These are phyloP conservation scores for Leucozona laternaria DNA, from an alignment of 2,888 invertebrate species.

Conservation along the genomic window DNA sequence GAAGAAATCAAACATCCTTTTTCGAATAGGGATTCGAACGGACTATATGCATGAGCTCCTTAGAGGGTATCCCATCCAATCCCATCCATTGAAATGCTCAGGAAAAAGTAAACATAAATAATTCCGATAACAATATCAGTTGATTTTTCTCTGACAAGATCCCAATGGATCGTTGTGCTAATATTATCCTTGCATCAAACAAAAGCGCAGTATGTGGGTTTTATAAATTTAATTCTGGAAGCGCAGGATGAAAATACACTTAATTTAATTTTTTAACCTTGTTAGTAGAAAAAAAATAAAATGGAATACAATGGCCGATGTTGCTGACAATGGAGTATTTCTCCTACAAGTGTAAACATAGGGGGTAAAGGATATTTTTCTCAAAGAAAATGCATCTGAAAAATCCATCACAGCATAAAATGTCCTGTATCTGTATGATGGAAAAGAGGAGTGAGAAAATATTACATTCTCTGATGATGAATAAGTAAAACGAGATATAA, in stretches of 20 bases:
- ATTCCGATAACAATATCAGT: slow-evolving; percentile 68
- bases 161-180: slow-evolving; percentile 69
- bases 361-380: slow-evolving; percentile 54
- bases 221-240: slow-evolving; percentile 35
- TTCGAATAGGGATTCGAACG: slow-evolving; percentile 22
- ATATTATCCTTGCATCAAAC: slow-evolving; percentile 67
- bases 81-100: slow-evolving; percentile 44
- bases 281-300: slow-evolving; percentile 49
- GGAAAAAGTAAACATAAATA: slow-evolving; percentile 73
- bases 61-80: slow-evolving; percentile 27
- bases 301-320: slow-evolving; percentile 38
- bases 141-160: slow-evolving; percentile 70
- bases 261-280: slow-evolving; percentile 74
- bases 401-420: slow-evolving; percentile 31
- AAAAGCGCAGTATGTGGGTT: slow-evolving; percentile 68
- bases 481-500: slow-evolving; percentile 17
- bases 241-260: slow-evolving; percentile 50
- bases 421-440: too few species aligned
- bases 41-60: slow-evolving; percentile 39
- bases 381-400: slow-evolving; percentile 31
- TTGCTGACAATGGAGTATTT: slow-evolving; percentile 51
- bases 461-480: slow-evolving; percentile 38
- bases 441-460: slow-evolving; percentile 71
- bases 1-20: slow-evolving; percentile 55
- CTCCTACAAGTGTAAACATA: slow-evolving; percentile 73